Conservation (phyloP, 2,113 vertebrate species). For the Lota lota region DNA sequence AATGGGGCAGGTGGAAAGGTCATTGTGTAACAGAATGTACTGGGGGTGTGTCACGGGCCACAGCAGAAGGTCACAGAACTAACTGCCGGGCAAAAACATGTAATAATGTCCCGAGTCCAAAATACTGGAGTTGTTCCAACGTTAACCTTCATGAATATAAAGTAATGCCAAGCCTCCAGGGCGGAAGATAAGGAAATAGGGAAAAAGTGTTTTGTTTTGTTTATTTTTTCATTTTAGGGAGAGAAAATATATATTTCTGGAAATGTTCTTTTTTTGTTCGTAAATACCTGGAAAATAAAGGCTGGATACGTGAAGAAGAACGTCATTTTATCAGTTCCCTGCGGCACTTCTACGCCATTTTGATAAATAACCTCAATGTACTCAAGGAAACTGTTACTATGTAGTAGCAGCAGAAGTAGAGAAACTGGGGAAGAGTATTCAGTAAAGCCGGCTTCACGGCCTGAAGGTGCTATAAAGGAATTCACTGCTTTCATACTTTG, state of each 20-base stretch:
- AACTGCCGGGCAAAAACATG: conserved; percentile 34
- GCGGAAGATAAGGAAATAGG: not conserved
- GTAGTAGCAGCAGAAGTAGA: no score
- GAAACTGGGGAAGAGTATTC: no score
- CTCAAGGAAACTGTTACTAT: not conserved
- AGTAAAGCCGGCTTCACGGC: not conserved
- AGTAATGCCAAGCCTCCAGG: not conserved
- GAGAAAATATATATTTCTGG: not conserved
- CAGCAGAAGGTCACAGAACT: conserved; percentile 63
- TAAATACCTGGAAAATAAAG: no score
- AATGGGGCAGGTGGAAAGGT: conserved; percentile 61
- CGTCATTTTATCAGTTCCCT: no score
- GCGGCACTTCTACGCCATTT: no score
- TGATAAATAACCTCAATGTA: not conserved
- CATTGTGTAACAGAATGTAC: conserved; percentile 57
- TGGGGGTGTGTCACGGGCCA: conserved; percentile 55
- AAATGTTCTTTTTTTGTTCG: no score
- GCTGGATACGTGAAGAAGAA: no score
- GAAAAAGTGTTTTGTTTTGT: conserved; percentile 13
- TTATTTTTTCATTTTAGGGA: not conserved
- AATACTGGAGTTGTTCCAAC: no score
- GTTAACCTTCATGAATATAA: not conserved
- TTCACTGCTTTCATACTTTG: conserved; percentile 1
- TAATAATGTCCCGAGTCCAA: conserved; percentile 29
- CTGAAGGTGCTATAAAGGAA: conserved; percentile 14